Evolutionary conservation across 2,797 vertebrate species (phyloP), one percentile per base, ranked within the genome.

Genomic region (Sardinella longiceps): DNA sequence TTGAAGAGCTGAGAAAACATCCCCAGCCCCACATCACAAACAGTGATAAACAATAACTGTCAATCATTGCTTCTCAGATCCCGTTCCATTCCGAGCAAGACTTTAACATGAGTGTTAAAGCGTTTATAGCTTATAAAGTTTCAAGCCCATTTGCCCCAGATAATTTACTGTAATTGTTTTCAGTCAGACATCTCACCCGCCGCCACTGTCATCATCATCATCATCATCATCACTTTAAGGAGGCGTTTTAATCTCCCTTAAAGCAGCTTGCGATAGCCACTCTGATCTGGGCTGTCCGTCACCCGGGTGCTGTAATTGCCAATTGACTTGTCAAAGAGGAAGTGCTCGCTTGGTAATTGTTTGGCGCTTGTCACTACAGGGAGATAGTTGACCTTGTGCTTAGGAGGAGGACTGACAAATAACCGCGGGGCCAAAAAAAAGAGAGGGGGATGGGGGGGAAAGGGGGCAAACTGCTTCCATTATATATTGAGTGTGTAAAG

Each of bases 241-340:
- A 74, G 28, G 14, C 4, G 1, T 74, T 33, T 3, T 74, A 74
- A 39, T 74, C 30, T 37, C 18, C 3, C 66, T 74, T 37, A 7
- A 33, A 33, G 15, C 30, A 74, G 3, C 66, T 20, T 39, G 30
- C 18, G 66, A 74, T 37, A 15, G 33, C 30, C 30, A 43, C 43
- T 33, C 66, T 74, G 66, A 37, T 37, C 63, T 14, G 28, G 14
- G 28, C 12, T 70, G 66, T 74, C 66, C 30, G 37, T 74, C 66
- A 74, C 37, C 14, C 33, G 4, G 37, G 12, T 74, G 66, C 15
- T 74, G 53, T 56, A 56, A 56, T 56, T 56, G 66, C 12, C 30
- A 74, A 74, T 74, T 37, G 33, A 20, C 66, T 74, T 74, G 66
- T 74, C 66, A 74, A 74, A 74, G 66, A 74, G 66, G 33, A 74